Base-by-base conservation (phyloP, 2,113 vertebrate species). In the Rhynchopsitta pachyrhyncha region DNA sequence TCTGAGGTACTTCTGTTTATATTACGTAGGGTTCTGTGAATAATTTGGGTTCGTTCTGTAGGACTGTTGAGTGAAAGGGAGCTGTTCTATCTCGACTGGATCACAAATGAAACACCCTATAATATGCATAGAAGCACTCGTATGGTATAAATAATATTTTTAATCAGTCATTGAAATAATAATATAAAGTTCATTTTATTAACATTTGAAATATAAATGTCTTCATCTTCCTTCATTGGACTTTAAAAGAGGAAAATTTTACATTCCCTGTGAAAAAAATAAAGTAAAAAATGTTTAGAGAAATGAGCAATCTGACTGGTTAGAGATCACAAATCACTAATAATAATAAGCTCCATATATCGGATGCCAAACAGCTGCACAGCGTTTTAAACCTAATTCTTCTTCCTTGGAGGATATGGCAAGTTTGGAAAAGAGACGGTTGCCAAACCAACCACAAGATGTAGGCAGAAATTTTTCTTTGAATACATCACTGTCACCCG, bases 71-170 rank as follows among this genome's bases (percentile, higher is more conserved):
- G 69, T 75, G 77, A 92, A 97, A 90, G 66, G 33, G 70, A 96
- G 79, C 90, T 90, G 63, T 88, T 96, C 78, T 93, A 73, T 97
- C 90, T 96, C 83, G 73, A 68, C 78, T 96, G 92, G 44, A 97
- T 96, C 85, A 93, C 94, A 97, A 97, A 97, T 95, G 94, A 97
- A 97, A 97, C 97, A 97, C 93, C 95, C 91, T 96, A 55, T 96
- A 96, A 97, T 90, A 75, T 44, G 67, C 53, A 79, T 94, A 75
- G 94, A 95, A 94, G 82, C 33, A 90, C 41, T 92, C 1, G 0
- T 74, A 88, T 73, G 67, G 29, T 94, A 93, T 95, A 95, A 96
- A 95, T 89, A 96, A 83, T 92, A 93, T 96, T 93, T 97, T 96
- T 91, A 95, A 95, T 95, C 92, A 94, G 93, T 90, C 80, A 78